Base-by-base conservation (phyloP, 2,888 invertebrate species). In the Dryocosmus kuriphilus region DNA sequence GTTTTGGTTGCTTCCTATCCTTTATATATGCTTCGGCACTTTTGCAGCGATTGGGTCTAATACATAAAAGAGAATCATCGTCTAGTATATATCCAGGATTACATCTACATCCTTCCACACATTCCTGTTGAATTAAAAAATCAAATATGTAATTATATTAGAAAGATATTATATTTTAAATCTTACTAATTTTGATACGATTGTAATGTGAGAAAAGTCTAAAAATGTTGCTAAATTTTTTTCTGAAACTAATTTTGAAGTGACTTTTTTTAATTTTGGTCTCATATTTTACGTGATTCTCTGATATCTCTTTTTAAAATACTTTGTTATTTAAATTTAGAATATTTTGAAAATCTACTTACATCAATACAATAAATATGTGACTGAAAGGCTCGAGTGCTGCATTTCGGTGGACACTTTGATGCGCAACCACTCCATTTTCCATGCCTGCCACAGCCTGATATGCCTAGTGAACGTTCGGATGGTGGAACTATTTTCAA, bases 401-500 rank as follows among this genome's bases (percentile, higher is more conserved):
- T 65, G 24, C 65, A 65, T 65, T 65, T 65, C 14, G 24, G 22
- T 65, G 65, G 65, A 41, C 65, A 65, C 24, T 24, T 65, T 6
- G 65, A 65, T 9, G 65, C 38, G 22, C 65, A 65, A 2, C 38
- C 65, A 24, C 14, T 24, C 32, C 22, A 65, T 38, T 7, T 24
- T 24, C 65, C 41, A 65, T 32, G 24, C 24, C 38, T 38, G 16
- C 65, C 65, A 65, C 65, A 65, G 32, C 35, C 14, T 30, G 63
- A 32, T 6, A 19, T 38, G n/a, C 4, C 9, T n/a, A n/a, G n/a
- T n/a, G n/a, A n/a, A n/a, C n/a, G n/a, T n/a, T n/a, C n/a, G n/a
- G n/a, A n/a, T n/a, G 63, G 38, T 8, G n/a, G 63, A n/a, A 5
- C 41, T 41, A 16, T 1, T 16, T 14, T 1, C 5, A 41, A 11